Base-by-base conservation (phyloP, 2,888 invertebrate genomes). In the Arge pagana region DNA sequence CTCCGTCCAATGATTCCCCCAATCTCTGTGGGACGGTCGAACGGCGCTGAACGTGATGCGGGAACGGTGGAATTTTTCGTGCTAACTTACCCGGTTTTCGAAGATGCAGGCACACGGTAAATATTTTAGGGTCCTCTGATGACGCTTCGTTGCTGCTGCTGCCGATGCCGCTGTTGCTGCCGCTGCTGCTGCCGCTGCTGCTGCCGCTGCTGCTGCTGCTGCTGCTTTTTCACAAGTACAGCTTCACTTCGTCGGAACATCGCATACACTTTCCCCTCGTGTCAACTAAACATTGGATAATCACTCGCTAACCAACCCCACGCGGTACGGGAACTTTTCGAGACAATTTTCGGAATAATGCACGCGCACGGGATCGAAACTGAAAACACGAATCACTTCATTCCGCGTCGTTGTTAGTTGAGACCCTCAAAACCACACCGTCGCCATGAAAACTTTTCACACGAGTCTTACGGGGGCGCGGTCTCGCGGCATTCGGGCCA, bases 401-500 rank as follows among this genome's bases (percentile, higher is more conserved):
- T 42, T 42, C 23, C 43, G 35, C 43, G 28, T 35, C 26, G 16
- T 26, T 43, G 50, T 51, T 51, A 23, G 24, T 26, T n/a, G 18
- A 21, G 39, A 16, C 21, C 30, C 50, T 35, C 28, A 26, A 42
- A 51, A 51, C 35, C 50, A 51, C 43, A 51, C 50, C 50, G 50
- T 51, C 50, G 50, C 50, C 50, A 51, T 51, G 54, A 54, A 45
- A 45, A 51, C 54, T 48, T 52, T 42, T 50, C 48, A 31, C 48
- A 35, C 45, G 39, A 45, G 49, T 30, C 39, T 33, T 40, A 24
- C 39, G 18, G 39, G 24, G 11, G 19, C 11, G 33, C 52, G 58
- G 51, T 56, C 59, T 59, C 54, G 54, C 54, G 48, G 50, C 58
- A 33, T 31, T 33, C 36, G 33, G 53, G 39, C 48, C 40, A 58